phyloP scores from a whole-genome alignment of 1,140 invertebrate species.

The Drosophila biarmipes region DNA sequence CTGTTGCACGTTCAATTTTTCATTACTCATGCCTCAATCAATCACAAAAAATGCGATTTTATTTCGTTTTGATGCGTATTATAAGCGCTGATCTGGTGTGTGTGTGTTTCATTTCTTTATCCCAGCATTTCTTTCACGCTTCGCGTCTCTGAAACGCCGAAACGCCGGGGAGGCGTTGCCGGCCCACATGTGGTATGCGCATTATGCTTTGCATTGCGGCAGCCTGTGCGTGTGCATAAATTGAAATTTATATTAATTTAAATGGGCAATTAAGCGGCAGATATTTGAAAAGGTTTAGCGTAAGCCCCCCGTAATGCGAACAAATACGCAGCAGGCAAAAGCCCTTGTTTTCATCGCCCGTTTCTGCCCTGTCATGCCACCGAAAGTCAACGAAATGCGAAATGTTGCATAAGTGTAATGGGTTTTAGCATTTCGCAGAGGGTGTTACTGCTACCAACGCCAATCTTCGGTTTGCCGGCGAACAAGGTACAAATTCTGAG shows the following conservation, averaged over 20 bases:
- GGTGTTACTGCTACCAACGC: slow-evolving; percentile 22
- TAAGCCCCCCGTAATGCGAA: slow-evolving; percentile 40
- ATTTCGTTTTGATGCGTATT: slow-evolving; percentile 83
- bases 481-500: slow-evolving; percentile 29
- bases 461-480: background rate
- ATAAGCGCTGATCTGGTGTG: slow-evolving; percentile 72
- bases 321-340: slow-evolving; percentile 30
- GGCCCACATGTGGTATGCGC: slow-evolving; percentile 69
- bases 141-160: slow-evolving; percentile 41
- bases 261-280: slow-evolving; percentile 74
- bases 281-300: slow-evolving; percentile 65
- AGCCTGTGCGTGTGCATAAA: slow-evolving; percentile 41
- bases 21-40: slow-evolving; percentile 83
- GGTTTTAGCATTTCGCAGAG: slow-evolving; percentile 10
- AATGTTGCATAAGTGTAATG: slow-evolving; percentile 37
- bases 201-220: slow-evolving; percentile 67
- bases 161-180: slow-evolving; percentile 22
- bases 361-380: slow-evolving; percentile 58
- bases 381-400: slow-evolving; percentile 57
- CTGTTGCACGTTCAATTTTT: slow-evolving; percentile 76
- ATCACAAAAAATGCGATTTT: slow-evolving; percentile 81
- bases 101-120: slow-evolving; percentile 38
- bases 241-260: slow-evolving; percentile 82
- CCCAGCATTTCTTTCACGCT: slow-evolving; percentile 71
- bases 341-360: slow-evolving; percentile 22